These are phyloP conservation scores for Coracopsis vasa DNA, from an alignment of 2,113 vertebrate species.

Conservation along the genomic window DNA sequence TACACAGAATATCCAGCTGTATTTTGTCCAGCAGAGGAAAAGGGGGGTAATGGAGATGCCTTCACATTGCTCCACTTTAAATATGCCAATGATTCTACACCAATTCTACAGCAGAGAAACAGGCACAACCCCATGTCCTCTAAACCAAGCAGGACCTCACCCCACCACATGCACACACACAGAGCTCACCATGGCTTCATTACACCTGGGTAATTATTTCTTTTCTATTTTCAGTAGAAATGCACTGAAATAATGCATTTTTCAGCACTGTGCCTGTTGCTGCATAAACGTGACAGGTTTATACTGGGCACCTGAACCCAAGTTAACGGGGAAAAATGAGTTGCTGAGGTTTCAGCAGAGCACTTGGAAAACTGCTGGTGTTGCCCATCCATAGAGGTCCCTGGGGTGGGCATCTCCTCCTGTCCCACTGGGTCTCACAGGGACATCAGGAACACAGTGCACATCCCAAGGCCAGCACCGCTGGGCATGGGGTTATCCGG, in stretches of 20 bases:
- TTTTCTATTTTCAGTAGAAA: neutral
- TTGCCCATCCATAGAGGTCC: neutral
- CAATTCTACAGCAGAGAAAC: neutral
- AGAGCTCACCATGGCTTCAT: neutral
- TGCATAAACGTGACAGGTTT: neutral
- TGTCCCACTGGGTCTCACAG: accelerated
- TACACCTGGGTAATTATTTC: neutral
- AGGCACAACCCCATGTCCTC: neutral
- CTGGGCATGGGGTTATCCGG: neutral
- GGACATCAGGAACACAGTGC: neutral
- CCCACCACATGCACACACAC: neutral
- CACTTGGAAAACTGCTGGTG: accelerated
- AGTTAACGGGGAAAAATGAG: neutral
- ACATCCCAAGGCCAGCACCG: accelerated
- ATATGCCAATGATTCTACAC: neutral
- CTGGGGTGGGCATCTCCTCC: neutral
- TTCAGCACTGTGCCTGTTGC: neutral
- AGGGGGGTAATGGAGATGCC: neutral
- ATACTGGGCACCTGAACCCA: neutral
- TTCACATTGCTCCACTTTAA: neutral
- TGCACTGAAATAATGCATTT: neutral
- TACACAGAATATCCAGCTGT: accelerated
- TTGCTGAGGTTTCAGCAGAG: neutral
- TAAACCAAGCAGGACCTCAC: neutral
- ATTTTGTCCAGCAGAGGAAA: neutral